phyloP scores from a whole-genome alignment of 2,888 invertebrate species.

The Creontiades dilutus region DNA sequence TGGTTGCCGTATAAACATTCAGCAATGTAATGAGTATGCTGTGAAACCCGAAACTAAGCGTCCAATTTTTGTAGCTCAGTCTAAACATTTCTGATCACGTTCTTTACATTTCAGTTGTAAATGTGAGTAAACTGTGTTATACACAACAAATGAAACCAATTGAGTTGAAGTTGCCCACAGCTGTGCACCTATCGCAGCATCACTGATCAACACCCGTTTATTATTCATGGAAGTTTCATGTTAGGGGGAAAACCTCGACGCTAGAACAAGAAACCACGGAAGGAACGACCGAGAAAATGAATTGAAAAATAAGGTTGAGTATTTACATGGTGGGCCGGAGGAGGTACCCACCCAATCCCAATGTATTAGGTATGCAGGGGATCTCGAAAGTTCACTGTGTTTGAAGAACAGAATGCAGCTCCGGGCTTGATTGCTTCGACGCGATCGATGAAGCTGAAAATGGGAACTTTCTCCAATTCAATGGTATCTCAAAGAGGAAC shows the following conservation, averaged over 20 bases:
- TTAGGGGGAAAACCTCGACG: no score
- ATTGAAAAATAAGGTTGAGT: neutral
- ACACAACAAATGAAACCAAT: no score
- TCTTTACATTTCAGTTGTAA: no score
- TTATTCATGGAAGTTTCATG: neutral
- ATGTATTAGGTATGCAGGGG: neutral
- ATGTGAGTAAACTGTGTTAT: no score
- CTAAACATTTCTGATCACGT: no score
- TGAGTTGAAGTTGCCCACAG: no score
- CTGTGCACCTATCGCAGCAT: no score
- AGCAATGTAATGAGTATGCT: no score
- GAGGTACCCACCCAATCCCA: neutral
- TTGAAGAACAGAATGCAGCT: conserved; percentile 16
- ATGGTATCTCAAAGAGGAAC: neutral
- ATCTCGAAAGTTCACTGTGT: neutral
- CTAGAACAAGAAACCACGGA: neutral
- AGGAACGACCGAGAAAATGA: neutral
- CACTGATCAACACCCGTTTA: no score
- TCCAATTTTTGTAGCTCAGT: no score
- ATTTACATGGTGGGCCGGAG: neutral
- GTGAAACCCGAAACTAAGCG: no score
- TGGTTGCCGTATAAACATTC: no score
- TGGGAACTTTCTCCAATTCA: conserved; percentile 3
- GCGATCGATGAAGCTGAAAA: conserved; percentile 30
- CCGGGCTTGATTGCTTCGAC: neutral